Evolutionary conservation across 2,797 vertebrate species (phyloP).

Genomic region (Falco biarmicus): DNA sequence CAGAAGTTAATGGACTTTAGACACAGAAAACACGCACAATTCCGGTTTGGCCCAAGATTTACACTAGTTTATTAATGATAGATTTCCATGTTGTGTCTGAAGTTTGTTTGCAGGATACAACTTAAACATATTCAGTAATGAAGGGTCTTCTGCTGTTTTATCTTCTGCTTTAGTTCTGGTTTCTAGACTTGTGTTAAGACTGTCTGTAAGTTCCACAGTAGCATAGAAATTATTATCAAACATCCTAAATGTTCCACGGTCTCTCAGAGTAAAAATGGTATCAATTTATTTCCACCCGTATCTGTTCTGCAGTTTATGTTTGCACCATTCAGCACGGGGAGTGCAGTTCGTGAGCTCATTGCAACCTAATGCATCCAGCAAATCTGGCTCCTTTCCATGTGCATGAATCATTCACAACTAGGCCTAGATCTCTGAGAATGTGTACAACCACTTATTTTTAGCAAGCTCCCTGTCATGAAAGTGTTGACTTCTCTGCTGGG

Average conservation of each 20-base stretch:
- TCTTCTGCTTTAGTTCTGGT: background rate
- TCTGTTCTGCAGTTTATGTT: background rate
- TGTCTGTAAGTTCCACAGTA: background rate
- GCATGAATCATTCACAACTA: slow-evolving; percentile 1
- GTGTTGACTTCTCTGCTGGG: background rate
- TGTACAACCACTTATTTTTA: slow-evolving; percentile 20
- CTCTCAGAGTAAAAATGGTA: background rate
- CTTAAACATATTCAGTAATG: background rate
- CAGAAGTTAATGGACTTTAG: background rate
- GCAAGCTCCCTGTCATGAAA: background rate
- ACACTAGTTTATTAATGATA: background rate
- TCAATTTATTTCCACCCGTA: background rate
- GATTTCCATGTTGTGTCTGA: background rate
- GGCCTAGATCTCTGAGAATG: background rate
- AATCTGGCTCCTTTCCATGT: background rate
- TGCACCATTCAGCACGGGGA: background rate
- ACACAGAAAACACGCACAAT: background rate
- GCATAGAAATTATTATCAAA: background rate
- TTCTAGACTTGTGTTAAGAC: background rate
- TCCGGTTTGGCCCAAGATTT: background rate
- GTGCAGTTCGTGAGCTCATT: background rate
- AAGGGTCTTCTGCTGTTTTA: background rate
- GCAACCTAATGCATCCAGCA: background rate
- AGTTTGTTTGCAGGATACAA: background rate
- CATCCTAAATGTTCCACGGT: background rate